Evolutionary conservation across 2,888 invertebrate genomes (phyloP).

Genomic region (Habrosyne pyritoides): DNA sequence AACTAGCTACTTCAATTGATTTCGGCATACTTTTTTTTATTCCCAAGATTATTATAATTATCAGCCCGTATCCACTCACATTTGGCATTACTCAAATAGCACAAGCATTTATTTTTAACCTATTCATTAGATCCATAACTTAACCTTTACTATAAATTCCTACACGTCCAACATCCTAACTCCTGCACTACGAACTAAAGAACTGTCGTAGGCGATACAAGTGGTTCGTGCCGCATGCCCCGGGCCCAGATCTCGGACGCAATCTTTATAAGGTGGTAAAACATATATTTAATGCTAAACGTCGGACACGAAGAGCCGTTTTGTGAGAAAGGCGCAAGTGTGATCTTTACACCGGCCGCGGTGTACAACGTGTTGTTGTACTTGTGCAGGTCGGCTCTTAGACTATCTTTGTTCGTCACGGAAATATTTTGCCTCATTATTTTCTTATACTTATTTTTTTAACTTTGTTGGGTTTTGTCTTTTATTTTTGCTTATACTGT

Average conservation of each 20-base stretch:
- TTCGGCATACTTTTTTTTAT: no score
- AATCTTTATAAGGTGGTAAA: constrained; percentile 83
- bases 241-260: constrained; percentile 68
- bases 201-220: constrained; percentile 70
- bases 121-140: background rate
- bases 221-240: constrained; percentile 75
- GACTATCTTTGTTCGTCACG: constrained; percentile 1
- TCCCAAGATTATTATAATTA: no score
- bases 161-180: constrained; percentile 13
- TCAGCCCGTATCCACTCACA: no score
- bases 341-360: constrained; percentile 31
- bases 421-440: background rate
- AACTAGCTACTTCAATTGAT: no score
- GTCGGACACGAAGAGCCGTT: constrained; percentile 61
- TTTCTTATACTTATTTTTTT: background rate
- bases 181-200: constrained; percentile 48
- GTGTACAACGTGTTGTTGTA: constrained; percentile 3
- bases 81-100: background rate
- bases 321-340: constrained; percentile 52
- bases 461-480: no score
- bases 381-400: background rate
- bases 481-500: no score
- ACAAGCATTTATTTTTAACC: background rate
- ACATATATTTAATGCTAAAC: constrained; percentile 83
- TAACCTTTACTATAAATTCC: background rate